Conservation (phyloP, 2,888 invertebrate species). For the Lagria hirta region DNA sequence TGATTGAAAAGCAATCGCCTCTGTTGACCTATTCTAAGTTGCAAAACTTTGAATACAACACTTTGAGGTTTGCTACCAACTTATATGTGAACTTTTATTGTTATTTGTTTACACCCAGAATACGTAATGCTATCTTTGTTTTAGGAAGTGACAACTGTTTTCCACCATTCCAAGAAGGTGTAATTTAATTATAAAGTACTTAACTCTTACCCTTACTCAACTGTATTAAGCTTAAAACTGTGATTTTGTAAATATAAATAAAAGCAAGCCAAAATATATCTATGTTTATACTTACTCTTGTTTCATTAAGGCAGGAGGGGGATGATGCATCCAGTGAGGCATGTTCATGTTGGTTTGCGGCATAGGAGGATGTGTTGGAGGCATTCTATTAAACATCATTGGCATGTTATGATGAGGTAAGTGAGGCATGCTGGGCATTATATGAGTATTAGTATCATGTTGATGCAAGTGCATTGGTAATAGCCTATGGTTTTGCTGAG, state of each 20-base stretch:
- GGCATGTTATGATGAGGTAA: constrained; percentile 28
- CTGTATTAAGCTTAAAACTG: constrained; percentile 7
- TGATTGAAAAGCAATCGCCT: no score
- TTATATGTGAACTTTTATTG: no score
- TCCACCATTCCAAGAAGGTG: no score
- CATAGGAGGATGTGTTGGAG: constrained; percentile 20
- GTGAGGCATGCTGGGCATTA: constrained; percentile 31
- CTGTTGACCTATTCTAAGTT: no score
- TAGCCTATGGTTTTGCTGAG: constrained; percentile 32
- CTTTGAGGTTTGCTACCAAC: no score
- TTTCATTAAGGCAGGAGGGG: constrained; percentile 21
- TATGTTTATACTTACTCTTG: constrained; percentile 20
- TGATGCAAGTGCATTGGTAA: constrained; percentile 35
- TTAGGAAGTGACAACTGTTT: no score
- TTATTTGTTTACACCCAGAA: no score
- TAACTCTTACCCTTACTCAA: constrained; percentile 6
- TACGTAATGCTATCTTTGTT: no score
- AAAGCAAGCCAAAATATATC: constrained; percentile 4
- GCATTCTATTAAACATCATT: constrained; percentile 25
- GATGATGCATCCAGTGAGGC: constrained; percentile 33
- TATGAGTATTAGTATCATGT: constrained; percentile 35
- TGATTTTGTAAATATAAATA: constrained; percentile 22
- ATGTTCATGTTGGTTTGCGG: constrained; percentile 25
- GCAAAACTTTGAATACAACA: no score
- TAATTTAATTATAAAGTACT: no score